Evolutionary conservation across 2,888 invertebrate species (phyloP).

Genomic region (Diachrysia chrysitis): DNA sequence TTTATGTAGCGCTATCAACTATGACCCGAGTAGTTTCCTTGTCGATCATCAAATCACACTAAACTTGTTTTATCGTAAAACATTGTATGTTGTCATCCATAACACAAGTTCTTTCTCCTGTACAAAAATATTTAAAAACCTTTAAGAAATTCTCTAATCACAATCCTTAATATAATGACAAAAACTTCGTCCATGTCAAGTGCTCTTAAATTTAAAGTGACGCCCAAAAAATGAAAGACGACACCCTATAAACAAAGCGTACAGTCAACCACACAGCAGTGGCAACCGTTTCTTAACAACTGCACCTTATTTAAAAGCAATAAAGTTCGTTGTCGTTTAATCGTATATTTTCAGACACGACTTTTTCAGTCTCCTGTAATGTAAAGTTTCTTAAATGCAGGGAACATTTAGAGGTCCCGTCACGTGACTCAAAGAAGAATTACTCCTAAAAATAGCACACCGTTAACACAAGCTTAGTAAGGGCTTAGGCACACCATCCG

Average conservation of each 20-base stretch:
- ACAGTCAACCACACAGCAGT: not conserved
- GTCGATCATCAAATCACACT: no score
- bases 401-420: slow-evolving; percentile 55
- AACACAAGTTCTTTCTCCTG: not conserved
- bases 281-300: not conserved
- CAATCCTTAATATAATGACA: not conserved
- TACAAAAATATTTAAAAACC: not conserved
- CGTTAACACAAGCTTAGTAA: slow-evolving; percentile 53
- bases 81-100: no score
- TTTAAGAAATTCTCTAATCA: not conserved
- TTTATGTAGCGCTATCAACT: no score
- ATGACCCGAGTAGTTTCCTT: no score
- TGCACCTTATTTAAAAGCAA: not conserved
- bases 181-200: not conserved
- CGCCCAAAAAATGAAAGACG: not conserved
- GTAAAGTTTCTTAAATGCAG: slow-evolving; percentile 5
- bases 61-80: no score
- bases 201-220: slow-evolving; percentile 1
- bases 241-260: not conserved
- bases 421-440: slow-evolving; percentile 65
- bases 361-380: slow-evolving; percentile 12
- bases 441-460: slow-evolving; percentile 61
- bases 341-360: slow-evolving; percentile 1
- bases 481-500: slow-evolving; percentile 30
- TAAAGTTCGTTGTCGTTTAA: not conserved